A percentile compares a stretch with the other conserved stretches of the same genome.
These are phyloP conservation scores for Drosophila ambigua DNA, from an alignment of 1,140 invertebrate genomes.

Conservation along the genomic window DNA sequence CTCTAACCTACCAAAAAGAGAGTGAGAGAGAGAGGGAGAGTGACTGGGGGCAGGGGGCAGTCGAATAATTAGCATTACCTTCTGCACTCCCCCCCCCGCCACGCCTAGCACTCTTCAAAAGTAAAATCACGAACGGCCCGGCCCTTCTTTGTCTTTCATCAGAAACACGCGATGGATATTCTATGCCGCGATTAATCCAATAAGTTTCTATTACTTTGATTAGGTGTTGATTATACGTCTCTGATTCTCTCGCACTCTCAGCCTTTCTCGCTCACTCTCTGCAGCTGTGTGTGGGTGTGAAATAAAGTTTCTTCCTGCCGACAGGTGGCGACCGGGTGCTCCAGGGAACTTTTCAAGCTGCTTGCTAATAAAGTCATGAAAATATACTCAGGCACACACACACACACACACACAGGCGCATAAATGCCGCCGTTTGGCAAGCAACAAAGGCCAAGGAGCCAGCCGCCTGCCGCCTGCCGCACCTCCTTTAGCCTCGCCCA, in stretches of 20 bases:
- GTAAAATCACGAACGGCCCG: conserved; percentile 35
- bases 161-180: conserved; percentile 59
- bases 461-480: not conserved
- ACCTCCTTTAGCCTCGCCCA: not conserved
- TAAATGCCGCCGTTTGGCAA: conserved; percentile 53
- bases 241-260: not conserved
- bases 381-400: conserved; percentile 34
- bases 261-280: not conserved
- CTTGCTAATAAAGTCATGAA: conserved; percentile 75
- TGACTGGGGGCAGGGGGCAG: not conserved
- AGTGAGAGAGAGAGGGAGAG: not conserved
- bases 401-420: conserved; percentile 20
- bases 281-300: not conserved
- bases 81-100: not conserved
- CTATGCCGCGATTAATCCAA: conserved; percentile 73
- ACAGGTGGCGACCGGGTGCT: conserved; percentile 43
- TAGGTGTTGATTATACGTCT: conserved; percentile 76
- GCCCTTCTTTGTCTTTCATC: conserved; percentile 23
- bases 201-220: conserved; percentile 81
- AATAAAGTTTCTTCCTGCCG: conserved; percentile 35
- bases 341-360: conserved; percentile 58
- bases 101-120: not conserved
- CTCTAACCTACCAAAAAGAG: not conserved
- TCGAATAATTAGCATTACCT: conserved; percentile 31
- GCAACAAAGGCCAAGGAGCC: conserved; percentile 58